Conservation (phyloP, 2,113 vertebrate genomes). For the Mionectes macconnelli region DNA sequence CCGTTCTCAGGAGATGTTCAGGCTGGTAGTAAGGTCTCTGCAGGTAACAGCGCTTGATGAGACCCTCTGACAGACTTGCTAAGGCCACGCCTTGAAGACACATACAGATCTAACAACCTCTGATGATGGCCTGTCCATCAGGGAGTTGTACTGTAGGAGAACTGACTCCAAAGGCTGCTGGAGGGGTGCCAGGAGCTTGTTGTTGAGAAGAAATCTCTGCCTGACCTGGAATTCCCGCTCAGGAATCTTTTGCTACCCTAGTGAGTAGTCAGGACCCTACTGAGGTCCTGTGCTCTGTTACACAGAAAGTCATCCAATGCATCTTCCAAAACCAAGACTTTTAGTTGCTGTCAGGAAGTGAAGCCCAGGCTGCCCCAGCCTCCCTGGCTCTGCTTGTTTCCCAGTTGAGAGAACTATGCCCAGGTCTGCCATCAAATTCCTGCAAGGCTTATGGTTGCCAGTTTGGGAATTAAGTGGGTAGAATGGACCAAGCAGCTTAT, state of each 20-base stretch:
- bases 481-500: background rate
- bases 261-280: background rate
- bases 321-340: background rate
- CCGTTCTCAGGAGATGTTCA: background rate
- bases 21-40: background rate
- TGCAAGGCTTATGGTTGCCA: background rate
- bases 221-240: background rate
- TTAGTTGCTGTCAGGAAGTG: background rate
- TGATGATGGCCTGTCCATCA: background rate
- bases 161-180: background rate
- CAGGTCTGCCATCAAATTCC: background rate
- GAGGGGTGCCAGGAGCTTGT: background rate
- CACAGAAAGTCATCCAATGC: background rate
- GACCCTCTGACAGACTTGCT: background rate
- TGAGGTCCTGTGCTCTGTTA: background rate
- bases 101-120: background rate
- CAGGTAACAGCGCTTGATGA: background rate
- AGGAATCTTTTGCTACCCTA: background rate
- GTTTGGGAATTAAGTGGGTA: background rate
- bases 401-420: background rate
- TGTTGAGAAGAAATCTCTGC: background rate
- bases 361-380: background rate
- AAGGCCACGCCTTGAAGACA: background rate
- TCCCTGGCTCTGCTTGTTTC: background rate
- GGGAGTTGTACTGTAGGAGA: background rate